phyloP scores from a whole-genome alignment of 2,113 vertebrate genomes.

The Phrynosoma blainvillii region DNA sequence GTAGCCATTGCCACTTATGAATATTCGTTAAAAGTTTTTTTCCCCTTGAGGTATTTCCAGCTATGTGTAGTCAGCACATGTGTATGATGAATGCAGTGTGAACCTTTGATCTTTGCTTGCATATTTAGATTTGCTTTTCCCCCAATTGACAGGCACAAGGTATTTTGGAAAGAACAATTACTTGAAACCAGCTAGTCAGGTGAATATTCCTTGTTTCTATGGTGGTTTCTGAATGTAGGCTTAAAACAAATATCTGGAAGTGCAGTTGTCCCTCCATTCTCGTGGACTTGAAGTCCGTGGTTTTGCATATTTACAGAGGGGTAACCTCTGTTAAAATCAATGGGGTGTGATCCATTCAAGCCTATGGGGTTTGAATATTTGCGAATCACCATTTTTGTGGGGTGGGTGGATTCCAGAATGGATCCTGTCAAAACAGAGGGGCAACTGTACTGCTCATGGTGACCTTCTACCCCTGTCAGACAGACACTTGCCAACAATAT shows the following conservation, averaged over 20 bases:
- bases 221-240: not conserved
- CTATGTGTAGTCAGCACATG: not conserved
- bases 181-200: not conserved
- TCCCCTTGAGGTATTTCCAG: not conserved
- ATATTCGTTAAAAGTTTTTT: not conserved
- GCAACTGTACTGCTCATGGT: not conserved
- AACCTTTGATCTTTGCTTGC: not conserved
- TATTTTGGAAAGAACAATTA: not conserved
- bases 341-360: no score
- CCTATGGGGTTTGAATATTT: no score
- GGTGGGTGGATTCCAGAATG: no score
- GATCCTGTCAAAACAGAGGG: no score
- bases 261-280: no score
- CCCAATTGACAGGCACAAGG: not conserved
- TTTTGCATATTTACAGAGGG: no score
- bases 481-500: not conserved
- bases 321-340: no score
- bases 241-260: not conserved
- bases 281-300: no score
- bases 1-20: not conserved
- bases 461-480: conserved; percentile 13
- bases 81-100: not conserved
- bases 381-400: no score
- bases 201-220: not conserved
- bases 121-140: not conserved